Conservation (phyloP, 2,797 vertebrate species). For the Melanotaenia nigrans region DNA sequence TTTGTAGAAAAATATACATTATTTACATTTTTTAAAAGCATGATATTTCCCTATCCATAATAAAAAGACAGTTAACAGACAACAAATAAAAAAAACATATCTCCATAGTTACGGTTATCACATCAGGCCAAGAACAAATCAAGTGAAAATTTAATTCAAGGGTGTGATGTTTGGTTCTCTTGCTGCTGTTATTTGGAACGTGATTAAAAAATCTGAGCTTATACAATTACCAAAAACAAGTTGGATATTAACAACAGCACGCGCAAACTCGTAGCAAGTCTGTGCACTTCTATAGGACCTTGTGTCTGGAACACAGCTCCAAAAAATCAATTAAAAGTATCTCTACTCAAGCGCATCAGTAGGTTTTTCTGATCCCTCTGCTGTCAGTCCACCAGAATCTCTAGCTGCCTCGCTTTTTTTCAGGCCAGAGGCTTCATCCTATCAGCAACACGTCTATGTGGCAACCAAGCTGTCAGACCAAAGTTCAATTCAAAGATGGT, state of each 20-base stretch:
- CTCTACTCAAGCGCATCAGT: slow-evolving; percentile 77
- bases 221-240: slow-evolving; percentile 45
- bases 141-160: slow-evolving; percentile 63
- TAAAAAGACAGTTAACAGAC: slow-evolving; percentile 79
- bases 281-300: slow-evolving; percentile 24
- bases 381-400: slow-evolving; percentile 88
- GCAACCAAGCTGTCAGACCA: slow-evolving; percentile 62
- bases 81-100: slow-evolving; percentile 67
- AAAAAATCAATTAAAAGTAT: slow-evolving; percentile 43
- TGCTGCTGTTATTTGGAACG: slow-evolving; percentile 77
- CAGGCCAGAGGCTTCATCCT: slow-evolving; percentile 71
- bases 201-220: slow-evolving; percentile 59
- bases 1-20: slow-evolving; percentile 91
- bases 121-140: slow-evolving; percentile 68
- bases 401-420: slow-evolving; percentile 77
- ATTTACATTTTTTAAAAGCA: slow-evolving; percentile 86
- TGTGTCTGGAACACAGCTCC: slow-evolving; percentile 46
- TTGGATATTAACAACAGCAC: slow-evolving; percentile 54
- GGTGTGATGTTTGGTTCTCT: slow-evolving; percentile 77
- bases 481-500: slow-evolving; percentile 51
- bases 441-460: slow-evolving; percentile 54
- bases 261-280: slow-evolving; percentile 43
- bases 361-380: slow-evolving; percentile 75
- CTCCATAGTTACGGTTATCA: slow-evolving; percentile 67
- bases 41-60: slow-evolving; percentile 79